These are phyloP conservation scores for Gallinago solitaria DNA, from an alignment of 2,797 vertebrate species.

Conservation along the genomic window DNA sequence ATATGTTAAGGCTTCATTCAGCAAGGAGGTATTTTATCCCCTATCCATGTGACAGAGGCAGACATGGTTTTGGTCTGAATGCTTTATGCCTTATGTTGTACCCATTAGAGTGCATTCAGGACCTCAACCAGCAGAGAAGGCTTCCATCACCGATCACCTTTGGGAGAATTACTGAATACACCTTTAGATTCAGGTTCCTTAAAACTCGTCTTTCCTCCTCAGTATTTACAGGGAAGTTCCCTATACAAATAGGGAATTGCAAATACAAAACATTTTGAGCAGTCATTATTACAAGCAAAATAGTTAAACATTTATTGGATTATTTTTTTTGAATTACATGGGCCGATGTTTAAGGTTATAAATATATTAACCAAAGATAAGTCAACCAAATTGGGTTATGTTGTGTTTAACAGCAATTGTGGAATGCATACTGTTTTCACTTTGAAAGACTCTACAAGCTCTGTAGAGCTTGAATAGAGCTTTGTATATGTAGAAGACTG, in stretches of 20 bases:
- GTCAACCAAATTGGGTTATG: not conserved
- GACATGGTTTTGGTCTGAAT: not conserved
- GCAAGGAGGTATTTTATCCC: not conserved
- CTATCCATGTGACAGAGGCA: not conserved
- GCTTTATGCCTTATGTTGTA: not conserved
- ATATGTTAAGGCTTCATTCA: not conserved
- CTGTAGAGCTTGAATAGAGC: not conserved
- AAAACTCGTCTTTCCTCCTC: not conserved
- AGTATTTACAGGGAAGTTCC: not conserved
- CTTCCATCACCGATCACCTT: not conserved
- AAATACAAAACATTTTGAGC: not conserved
- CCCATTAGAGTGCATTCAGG: not conserved
- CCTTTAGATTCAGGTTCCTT: not conserved
- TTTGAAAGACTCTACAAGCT: not conserved
- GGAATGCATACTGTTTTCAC: not conserved
- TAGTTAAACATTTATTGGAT: not conserved
- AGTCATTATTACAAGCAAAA: not conserved
- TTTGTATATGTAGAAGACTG: not conserved
- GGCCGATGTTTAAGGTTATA: not conserved
- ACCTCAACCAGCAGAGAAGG: not conserved
- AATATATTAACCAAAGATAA: not conserved
- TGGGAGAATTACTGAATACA: not conserved
- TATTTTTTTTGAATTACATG: not conserved
- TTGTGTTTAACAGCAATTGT: not conserved
- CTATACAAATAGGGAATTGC: not conserved